These are phyloP conservation scores for Neoaliturus tenellus DNA, from an alignment of 2,888 invertebrate species.

Conservation along the genomic window DNA sequence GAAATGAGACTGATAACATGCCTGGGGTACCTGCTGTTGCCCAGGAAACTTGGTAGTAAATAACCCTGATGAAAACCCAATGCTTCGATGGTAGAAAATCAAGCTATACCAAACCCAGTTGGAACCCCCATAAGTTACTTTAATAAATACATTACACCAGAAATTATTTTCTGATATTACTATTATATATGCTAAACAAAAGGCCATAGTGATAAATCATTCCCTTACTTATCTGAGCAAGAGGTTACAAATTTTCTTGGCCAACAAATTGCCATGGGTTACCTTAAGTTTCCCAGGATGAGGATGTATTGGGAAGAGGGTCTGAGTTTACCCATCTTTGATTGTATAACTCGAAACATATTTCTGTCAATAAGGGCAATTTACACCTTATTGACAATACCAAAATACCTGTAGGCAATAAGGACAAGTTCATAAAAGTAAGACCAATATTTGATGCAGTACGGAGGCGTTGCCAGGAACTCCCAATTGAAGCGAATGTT, in stretches of 20 bases:
- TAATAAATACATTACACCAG: conserved; percentile 37
- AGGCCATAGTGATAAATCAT: not conserved
- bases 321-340: conserved; percentile 9
- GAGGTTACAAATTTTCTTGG: conserved; percentile 29
- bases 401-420: conserved; percentile 1
- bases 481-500: conserved; percentile 46
- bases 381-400: conserved; percentile 29
- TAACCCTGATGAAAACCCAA: conserved; percentile 18
- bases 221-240: not conserved
- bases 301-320: conserved; percentile 32
- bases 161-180: conserved; percentile 20
- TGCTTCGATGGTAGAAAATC: too few species aligned
- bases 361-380: conserved; percentile 37
- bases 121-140: conserved; percentile 28
- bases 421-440: conserved; percentile 34
- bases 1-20: not conserved
- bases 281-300: conserved; percentile 16
- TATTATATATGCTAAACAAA: conserved; percentile 22
- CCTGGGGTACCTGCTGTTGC: conserved; percentile 22
- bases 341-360: conserved; percentile 12
- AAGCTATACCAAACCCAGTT: conserved; percentile 1
- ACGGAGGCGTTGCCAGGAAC: conserved; percentile 40
- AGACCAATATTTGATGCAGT: conserved; percentile 45
- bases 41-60: conserved; percentile 16
- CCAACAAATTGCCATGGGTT: conserved; percentile 17